Base-by-base conservation (phyloP, 2,113 vertebrate genomes). In the Sula dactylatra region DNA sequence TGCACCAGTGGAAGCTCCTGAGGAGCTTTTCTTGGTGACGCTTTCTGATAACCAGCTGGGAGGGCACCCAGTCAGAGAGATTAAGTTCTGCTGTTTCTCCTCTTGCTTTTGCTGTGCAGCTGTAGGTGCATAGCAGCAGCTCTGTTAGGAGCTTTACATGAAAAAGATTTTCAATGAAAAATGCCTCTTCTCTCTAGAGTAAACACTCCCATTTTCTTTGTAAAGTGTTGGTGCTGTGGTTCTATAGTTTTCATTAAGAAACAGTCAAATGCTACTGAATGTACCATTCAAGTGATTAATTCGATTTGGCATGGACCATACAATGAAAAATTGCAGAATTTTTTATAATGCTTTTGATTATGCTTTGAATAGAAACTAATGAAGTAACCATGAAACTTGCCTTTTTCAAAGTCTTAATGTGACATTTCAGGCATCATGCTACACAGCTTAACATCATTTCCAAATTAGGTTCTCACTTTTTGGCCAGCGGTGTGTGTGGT, bases 391-490 rank as follows among this genome's bases (percentile, higher is more conserved):
- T 89, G 72, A 55, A 89, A 78, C 20, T 20, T 70, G 19, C 16
- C 19, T 54, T 38, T 80, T 83, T 73, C 17, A 7, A 77, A 83
- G 55, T 62, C 79, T 73, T 80, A 54, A 21, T 13, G 40, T 79
- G 82, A 64, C 38, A 34, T 65, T 91, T 80, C 38, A 70, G 56
- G 25, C 49, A 82, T 69, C 16, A 9, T 1, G 7, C 32, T n/a
- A 44, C 45, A 80, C 16, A 71, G 27, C 20, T 65, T 82, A 79
- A 61, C 52, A 90, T 76, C 0, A 34, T 80, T 94, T 92, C 58
- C 50, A 88, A 88, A 94, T 70, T 66, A 93, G 32, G n/a, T 80
- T 91, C 73, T 94, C 16, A 19, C 61, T 58, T 88, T 96, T 73
- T 82, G 62, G 38, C 32, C 81, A 47, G 32, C 0, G 3, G 25